Conservation (phyloP, 2,888 invertebrate genomes). For the Cecidostiba fungosa region DNA sequence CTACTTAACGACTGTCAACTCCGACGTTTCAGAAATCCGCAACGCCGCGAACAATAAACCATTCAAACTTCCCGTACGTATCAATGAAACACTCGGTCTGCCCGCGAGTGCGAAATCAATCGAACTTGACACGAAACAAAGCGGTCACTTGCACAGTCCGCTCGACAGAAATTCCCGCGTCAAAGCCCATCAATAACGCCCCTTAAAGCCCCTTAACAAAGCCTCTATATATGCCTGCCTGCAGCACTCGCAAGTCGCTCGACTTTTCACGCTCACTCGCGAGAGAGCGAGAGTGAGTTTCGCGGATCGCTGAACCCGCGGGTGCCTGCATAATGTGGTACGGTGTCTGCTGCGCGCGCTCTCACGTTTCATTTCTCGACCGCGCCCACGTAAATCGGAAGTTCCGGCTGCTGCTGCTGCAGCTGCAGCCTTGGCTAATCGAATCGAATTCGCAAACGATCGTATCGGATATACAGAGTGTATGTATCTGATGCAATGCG, state of each 20-base stretch:
- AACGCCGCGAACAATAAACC: background rate
- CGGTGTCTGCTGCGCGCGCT: constrained; percentile 37
- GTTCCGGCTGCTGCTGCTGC: constrained; percentile 60
- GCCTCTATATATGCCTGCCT: background rate
- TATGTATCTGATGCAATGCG: constrained; percentile 14
- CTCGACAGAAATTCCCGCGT: constrained; percentile 20
- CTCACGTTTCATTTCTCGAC: constrained; percentile 30
- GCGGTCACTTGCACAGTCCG: background rate
- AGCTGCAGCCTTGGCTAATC: constrained; percentile 15
- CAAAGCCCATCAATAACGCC: constrained; percentile 30
- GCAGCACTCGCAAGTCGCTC: too few relatives aligned
- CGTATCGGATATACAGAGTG: constrained; percentile 12
- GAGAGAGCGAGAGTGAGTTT: constrained; percentile 68
- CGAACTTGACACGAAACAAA: constrained; percentile 28
- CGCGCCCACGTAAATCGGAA: constrained; percentile 64
- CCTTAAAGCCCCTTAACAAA: background rate
- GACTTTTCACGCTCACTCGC: constrained; percentile 45
- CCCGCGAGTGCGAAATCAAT: background rate
- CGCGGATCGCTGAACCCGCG: constrained; percentile 71
- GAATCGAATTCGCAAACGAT: constrained; percentile 35
- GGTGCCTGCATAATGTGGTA: constrained; percentile 58
- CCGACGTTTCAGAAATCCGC: background rate
- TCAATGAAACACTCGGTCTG: background rate
- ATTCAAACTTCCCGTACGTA: background rate
- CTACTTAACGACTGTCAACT: background rate